Evolutionary conservation across 2,888 invertebrate species (phyloP).

Genomic region (Caprella mutica): DNA sequence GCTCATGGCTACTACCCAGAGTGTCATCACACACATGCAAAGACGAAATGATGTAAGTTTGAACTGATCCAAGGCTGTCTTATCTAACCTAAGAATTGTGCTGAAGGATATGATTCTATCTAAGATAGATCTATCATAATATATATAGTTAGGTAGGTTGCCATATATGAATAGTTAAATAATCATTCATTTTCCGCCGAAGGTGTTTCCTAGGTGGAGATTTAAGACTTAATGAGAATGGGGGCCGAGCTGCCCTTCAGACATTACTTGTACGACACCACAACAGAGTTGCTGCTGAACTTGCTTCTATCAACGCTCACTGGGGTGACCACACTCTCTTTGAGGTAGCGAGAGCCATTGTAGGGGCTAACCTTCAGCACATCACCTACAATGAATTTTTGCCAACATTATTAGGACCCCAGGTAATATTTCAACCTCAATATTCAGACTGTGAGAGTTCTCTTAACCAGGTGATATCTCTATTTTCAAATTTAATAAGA

Average conservation of each 20-base stretch:
- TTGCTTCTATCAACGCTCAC: conserved; percentile 58
- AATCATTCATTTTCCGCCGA: neutral
- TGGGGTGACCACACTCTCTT: conserved; percentile 69
- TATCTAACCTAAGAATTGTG: neutral
- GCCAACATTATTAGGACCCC: conserved; percentile 59
- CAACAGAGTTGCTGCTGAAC: conserved; percentile 55
- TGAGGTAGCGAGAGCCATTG: conserved; percentile 68
- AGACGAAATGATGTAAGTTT: conserved; percentile 30
- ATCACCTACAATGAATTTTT: conserved; percentile 72
- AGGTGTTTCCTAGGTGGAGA: conserved; percentile 35
- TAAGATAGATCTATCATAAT: too few relatives aligned
- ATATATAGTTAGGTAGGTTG: too few relatives aligned
- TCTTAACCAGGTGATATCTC: too few relatives aligned
- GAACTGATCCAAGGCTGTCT: neutral
- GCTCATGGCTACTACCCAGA: conserved; percentile 33
- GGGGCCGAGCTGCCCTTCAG: conserved; percentile 35
- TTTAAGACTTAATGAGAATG: conserved; percentile 38
- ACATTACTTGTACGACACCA: conserved; percentile 48
- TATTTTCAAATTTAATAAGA: too few relatives aligned
- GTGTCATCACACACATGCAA: conserved; percentile 27
- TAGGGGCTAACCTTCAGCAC: conserved; percentile 69
- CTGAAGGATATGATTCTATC: neutral
- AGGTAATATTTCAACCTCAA: too few relatives aligned
- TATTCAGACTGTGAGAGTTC: too few relatives aligned
- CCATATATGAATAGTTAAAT: too few relatives aligned